A percentile compares a stretch with the other conserved stretches of the same genome.
Conservation (phyloP, 1,140 invertebrate species). For the Drosophila oshimai region DNA sequence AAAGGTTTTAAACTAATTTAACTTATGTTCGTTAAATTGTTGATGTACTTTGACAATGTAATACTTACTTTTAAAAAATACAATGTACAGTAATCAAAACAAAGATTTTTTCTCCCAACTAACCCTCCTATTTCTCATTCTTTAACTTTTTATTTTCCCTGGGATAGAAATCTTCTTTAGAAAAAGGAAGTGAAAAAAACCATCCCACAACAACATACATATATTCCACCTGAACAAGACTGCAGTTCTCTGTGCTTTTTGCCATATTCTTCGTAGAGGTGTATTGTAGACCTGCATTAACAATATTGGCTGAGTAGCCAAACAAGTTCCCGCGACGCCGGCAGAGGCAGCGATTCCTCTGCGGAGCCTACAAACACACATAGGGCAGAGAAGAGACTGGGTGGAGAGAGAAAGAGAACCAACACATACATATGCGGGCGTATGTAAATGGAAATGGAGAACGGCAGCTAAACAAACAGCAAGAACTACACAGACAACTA, state of each 20-base stretch:
- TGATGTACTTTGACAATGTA: too few species aligned
- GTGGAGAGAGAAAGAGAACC: constrained; percentile 22
- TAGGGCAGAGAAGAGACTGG: constrained; percentile 35
- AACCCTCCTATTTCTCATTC: too few species aligned
- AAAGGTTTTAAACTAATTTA: too few species aligned
- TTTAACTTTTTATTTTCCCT: too few species aligned
- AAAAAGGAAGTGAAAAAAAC: too few species aligned
- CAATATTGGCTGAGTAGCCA: constrained; percentile 31
- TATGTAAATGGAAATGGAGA: constrained; percentile 58
- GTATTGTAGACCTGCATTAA: constrained; percentile 17
- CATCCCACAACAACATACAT: background rate
- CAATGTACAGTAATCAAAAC: too few species aligned
- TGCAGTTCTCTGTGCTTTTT: background rate
- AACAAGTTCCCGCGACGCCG: constrained; percentile 51
- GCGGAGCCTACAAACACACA: constrained; percentile 62
- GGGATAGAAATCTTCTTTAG: too few species aligned
- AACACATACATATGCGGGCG: background rate
- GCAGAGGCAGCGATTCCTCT: constrained; percentile 36
- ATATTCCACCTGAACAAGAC: background rate
- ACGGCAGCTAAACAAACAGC: constrained; percentile 63
- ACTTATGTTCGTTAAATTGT: too few species aligned
- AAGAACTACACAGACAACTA: constrained; percentile 18
- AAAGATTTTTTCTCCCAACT: too few species aligned
- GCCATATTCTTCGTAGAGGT: background rate
- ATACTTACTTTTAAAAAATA: too few species aligned